These are phyloP conservation scores for Notolabrus celidotus DNA, from an alignment of 2,797 vertebrate genomes.

Conservation along the genomic window DNA sequence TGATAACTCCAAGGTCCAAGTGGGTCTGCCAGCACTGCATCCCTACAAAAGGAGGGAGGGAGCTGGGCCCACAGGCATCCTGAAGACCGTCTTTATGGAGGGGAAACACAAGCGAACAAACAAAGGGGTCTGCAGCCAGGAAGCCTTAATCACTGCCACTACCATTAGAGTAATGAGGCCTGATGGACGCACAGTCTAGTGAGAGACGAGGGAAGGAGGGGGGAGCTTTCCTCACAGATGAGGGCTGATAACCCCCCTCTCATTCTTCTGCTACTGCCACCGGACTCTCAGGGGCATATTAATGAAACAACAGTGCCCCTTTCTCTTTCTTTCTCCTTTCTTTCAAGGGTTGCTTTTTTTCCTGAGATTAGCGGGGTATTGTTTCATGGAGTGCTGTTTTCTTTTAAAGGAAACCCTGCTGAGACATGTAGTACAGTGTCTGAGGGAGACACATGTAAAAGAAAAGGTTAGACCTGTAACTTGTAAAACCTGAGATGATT, in stretches of 20 bases:
- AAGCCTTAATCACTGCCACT: conserved; percentile 88
- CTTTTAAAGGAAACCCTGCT: conserved; percentile 51
- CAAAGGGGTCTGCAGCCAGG: conserved; percentile 81
- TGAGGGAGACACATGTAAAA: conserved; percentile 14
- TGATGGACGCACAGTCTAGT: conserved; percentile 83
- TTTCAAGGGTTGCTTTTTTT: conserved; percentile 65
- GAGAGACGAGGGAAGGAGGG: conserved; percentile 57
- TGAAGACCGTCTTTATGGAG: conserved; percentile 73
- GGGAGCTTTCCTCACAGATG: conserved; percentile 75
- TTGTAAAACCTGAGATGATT: conserved; percentile 32
- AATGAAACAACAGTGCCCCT: conserved; percentile 69
- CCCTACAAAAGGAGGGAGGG: conserved; percentile 46
- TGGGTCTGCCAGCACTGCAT: conserved; percentile 63
- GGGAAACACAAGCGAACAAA: conserved; percentile 80
- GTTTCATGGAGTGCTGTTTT: conserved; percentile 62
- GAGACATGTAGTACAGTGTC: conserved; percentile 21
- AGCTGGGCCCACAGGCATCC: conserved; percentile 57
- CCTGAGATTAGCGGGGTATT: conserved; percentile 64
- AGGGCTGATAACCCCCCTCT: conserved; percentile 72
- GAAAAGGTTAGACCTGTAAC: conserved; percentile 30
- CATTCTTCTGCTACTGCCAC: conserved; percentile 65
- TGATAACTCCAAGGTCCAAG: conserved; percentile 76
- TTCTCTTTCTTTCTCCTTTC: conserved; percentile 34
- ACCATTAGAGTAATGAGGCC: conserved; percentile 84
- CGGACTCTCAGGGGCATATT: conserved; percentile 71